A percentile compares a stretch with the other conserved stretches of the same genome.
Conservation (phyloP, 2,113 vertebrate species). For the Aegithalos caudatus region DNA sequence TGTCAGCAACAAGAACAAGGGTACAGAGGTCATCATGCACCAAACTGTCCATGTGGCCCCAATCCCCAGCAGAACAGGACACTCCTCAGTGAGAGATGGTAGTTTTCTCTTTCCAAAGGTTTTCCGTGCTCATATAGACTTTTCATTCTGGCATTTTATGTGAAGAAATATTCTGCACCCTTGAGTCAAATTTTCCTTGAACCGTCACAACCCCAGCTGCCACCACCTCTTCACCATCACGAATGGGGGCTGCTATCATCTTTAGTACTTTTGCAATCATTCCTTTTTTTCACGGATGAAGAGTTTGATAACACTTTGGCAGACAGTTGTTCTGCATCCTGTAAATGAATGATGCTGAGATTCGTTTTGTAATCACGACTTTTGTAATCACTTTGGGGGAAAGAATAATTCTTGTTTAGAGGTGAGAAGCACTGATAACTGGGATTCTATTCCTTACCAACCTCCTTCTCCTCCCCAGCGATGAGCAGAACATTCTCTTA, state of each 20-base stretch:
- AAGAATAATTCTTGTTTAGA: neutral
- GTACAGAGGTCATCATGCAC: neutral
- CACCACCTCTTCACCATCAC: neutral
- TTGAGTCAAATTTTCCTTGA: neutral
- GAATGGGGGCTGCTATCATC: neutral
- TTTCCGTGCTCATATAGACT: fast-evolving
- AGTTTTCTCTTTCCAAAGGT: neutral
- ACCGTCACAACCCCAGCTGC: fast-evolving
- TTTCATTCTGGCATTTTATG: neutral
- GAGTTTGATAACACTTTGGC: neutral
- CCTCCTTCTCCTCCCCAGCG: neutral
- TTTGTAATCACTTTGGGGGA: neutral
- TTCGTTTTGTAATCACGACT: neutral
- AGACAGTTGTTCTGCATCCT: neutral
- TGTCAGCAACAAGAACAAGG: neutral
- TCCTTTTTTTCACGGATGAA: neutral
- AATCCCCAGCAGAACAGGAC: neutral
- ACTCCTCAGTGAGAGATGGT: neutral
- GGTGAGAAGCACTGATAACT: neutral
- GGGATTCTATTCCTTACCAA: neutral
- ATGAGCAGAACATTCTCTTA: neutral
- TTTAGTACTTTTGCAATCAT: neutral
- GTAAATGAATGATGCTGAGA: neutral
- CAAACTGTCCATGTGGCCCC: neutral
- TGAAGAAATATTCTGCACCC: neutral